A percentile compares a stretch with the other conserved stretches of the same genome.
These are phyloP conservation scores for Eulemur mongoz DNA, from an alignment of 2,797 vertebrate species.

Conservation along the genomic window DNA sequence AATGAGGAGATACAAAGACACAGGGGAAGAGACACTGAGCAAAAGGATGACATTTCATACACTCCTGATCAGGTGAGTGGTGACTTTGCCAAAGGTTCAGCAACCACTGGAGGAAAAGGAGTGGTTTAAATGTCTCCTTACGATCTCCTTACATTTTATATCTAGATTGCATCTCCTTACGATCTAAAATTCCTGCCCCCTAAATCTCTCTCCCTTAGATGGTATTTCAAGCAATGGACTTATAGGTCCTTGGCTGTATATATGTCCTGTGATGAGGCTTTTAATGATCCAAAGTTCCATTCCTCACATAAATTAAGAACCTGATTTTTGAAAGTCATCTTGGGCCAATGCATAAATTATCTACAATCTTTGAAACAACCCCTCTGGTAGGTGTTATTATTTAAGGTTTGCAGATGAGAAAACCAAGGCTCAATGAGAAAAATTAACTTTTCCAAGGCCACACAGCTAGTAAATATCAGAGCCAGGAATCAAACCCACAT, in stretches of 20 bases:
- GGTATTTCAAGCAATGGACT: background rate
- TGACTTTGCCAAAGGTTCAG: background rate
- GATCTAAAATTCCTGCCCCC: background rate
- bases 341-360: background rate
- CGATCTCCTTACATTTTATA: background rate
- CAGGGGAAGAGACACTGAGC: background rate
- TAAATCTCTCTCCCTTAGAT: background rate
- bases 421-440: background rate
- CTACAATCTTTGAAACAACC: background rate
- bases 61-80: background rate
- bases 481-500: background rate
- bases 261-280: background rate
- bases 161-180: background rate
- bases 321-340: background rate
- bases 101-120: background rate
- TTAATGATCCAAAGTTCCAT: slow-evolving; percentile 2
- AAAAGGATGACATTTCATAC: background rate
- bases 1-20: slow-evolving; percentile 8
- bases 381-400: background rate
- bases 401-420: background rate
- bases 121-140: background rate
- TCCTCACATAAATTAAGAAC: background rate
- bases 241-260: background rate
- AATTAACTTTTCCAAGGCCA: background rate
- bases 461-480: background rate